phyloP scores from a whole-genome alignment of 2,113 vertebrate genomes.

The Dolichallabes microphthalmus region DNA sequence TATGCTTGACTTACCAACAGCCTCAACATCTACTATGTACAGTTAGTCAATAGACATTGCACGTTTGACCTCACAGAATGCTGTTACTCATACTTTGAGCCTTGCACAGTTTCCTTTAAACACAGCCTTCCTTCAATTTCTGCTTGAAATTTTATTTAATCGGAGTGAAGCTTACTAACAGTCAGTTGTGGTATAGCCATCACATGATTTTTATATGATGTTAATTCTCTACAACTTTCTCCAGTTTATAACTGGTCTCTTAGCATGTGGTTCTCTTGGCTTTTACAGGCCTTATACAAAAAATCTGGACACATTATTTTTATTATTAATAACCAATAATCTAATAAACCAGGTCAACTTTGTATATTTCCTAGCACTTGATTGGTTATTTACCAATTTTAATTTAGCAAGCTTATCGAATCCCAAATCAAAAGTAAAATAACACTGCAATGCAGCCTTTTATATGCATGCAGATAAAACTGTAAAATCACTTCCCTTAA shows the following conservation, averaged over 20 bases:
- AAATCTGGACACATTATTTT: neutral
- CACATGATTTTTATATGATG: neutral
- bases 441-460: neutral
- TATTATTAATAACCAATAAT: no score
- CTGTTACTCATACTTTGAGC: neutral
- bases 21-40: neutral
- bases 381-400: neutral
- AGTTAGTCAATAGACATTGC: constrained; percentile 24
- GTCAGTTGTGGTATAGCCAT: neutral
- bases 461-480: neutral
- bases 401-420: neutral
- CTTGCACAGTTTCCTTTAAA: neutral
- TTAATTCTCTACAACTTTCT: neutral
- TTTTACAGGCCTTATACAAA: neutral
- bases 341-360: neutral
- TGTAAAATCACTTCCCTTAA: neutral
- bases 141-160: neutral
- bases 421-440: neutral
- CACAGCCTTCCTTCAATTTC: neutral
- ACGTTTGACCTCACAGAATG: constrained; percentile 5
- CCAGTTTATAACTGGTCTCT: neutral
- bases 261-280: neutral
- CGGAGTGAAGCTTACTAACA: neutral
- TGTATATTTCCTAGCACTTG: neutral
- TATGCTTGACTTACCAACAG: neutral